Evolutionary conservation across 1,140 invertebrate species (phyloP).

Genomic region (Aethina tumida): DNA sequence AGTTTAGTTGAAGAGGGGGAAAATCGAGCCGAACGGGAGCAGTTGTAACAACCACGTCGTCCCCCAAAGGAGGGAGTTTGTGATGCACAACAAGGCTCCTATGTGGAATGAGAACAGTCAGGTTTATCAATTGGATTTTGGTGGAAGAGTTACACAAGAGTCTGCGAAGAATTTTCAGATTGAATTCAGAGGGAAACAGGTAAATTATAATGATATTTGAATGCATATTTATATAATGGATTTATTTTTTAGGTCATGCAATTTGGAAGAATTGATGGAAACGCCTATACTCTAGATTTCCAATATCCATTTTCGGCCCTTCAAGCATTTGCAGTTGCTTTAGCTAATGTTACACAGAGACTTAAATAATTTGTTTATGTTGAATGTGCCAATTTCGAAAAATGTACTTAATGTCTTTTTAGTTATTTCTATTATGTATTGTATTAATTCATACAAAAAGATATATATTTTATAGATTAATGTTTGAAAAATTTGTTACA

Average conservation of each 20-base stretch:
- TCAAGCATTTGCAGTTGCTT: slow-evolving; percentile 95
- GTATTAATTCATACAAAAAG: slow-evolving; percentile 3
- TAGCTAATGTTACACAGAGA: slow-evolving; percentile 97
- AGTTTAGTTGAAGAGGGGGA: slow-evolving; percentile 52
- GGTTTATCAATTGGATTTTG: slow-evolving; percentile 98
- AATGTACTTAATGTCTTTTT: slow-evolving; percentile 3
- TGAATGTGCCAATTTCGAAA: slow-evolving; percentile 10
- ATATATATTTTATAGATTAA: slow-evolving; percentile 15
- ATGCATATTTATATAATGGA: background rate
- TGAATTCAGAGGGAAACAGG: slow-evolving; percentile 94
- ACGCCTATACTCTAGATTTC: slow-evolving; percentile 97
- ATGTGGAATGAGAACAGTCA: slow-evolving; percentile 99
- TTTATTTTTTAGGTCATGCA: slow-evolving; percentile 82
- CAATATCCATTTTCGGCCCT: slow-evolving; percentile 97
- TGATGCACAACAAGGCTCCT: slow-evolving; percentile 98
- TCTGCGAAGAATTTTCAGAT: slow-evolving; percentile 99
- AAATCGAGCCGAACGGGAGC: slow-evolving; percentile 46
- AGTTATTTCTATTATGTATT: slow-evolving; percentile 6
- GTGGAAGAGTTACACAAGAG: slow-evolving; percentile 97
- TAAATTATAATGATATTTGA: slow-evolving; percentile 30
- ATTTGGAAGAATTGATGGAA: slow-evolving; percentile 96
- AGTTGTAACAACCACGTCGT: slow-evolving; percentile 38
- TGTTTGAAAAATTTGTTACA: slow-evolving; percentile 8
- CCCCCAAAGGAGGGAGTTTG: slow-evolving; percentile 63
- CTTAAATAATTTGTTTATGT: slow-evolving; percentile 67